Base-by-base conservation (phyloP, 2,888 invertebrate genomes). In the Agonopterix alstromeriana region DNA sequence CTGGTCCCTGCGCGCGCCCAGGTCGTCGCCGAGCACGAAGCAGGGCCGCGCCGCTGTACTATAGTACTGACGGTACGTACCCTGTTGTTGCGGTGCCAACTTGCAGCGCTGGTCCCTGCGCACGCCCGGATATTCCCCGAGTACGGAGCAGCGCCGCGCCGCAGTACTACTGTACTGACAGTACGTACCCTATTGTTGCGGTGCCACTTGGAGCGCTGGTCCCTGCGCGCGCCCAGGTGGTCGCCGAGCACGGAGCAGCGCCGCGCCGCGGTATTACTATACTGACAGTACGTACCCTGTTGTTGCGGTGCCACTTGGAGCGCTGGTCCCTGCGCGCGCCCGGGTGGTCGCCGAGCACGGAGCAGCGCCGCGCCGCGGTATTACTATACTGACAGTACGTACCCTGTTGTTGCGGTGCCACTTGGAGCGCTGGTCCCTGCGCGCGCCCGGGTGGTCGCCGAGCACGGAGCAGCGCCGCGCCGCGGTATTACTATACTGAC, bases 361-460 rank as follows among this genome's bases (percentile, higher is more conserved):
- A 89, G 77, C 89, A 88, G 78, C 74, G 90, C 68, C 81, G 78
- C 74, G 90, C 68, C 81, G 89, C 73, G 81, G 5, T 27, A 27
- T 7, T 27, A 27, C 5, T 5, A 7, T 27, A 27, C 27, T 27
- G 5, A 27, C 3, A 3, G 27, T 27, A 51, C 55, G 90, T 91
- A 95, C 95, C 91, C 95, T 92, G 90, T 96, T 95, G 84, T 94
- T 92, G 83, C 95, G 94, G 90, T 95, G 94, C 96, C 96, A 96
- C 93, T 95, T 95, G 89, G 93, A 90, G 56, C 77, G 63, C 43
- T 62, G 68, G 66, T 77, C 81, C 44, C 74, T 67, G 41, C 86
- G 60, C 40, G 87, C 84, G 73, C 92, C 90, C 69, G 93, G 93
- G 75, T 93, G 93, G 86, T 93, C 93, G 71, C 93, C 91, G 77